These are phyloP conservation scores for Platycercus adscitus DNA, from an alignment of 2,113 vertebrate genomes.

Conservation along the genomic window DNA sequence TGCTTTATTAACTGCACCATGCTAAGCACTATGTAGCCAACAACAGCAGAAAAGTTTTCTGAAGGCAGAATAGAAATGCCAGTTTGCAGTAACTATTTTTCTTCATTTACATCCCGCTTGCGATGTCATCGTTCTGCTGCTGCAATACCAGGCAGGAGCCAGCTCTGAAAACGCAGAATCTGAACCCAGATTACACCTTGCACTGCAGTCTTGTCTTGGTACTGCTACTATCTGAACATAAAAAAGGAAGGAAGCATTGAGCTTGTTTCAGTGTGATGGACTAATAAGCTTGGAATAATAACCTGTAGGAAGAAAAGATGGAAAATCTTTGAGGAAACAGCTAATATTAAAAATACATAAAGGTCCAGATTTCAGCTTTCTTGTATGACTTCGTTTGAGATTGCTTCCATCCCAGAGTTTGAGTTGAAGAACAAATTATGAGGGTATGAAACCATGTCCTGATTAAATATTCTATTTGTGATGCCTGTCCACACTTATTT, in stretches of 20 bases:
- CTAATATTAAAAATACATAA: not conserved
- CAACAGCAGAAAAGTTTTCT: not conserved
- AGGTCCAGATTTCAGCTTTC: not conserved
- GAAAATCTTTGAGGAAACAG: not conserved
- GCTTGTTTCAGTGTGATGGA: fast-evolving
- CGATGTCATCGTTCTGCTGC: not conserved
- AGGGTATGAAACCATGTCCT: not conserved
- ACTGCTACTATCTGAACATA: not conserved
- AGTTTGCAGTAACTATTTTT: not conserved
- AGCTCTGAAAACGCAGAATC: not conserved
- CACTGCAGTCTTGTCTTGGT: not conserved
- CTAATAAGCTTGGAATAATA: not conserved
- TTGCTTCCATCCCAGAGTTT: not conserved
- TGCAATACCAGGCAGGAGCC: no score
- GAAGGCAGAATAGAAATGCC: not conserved
- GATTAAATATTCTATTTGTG: not conserved
- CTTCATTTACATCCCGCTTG: not conserved
- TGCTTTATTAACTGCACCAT: not conserved
- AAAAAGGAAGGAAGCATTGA: not conserved
- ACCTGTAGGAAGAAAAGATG: not conserved
- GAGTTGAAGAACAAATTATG: not conserved
- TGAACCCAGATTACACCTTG: not conserved
- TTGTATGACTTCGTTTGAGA: not conserved
- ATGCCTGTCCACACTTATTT: not conserved
- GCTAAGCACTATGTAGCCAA: not conserved